Base-by-base conservation (phyloP, 2,113 vertebrate genomes). In the Sapayoa aenigma region DNA sequence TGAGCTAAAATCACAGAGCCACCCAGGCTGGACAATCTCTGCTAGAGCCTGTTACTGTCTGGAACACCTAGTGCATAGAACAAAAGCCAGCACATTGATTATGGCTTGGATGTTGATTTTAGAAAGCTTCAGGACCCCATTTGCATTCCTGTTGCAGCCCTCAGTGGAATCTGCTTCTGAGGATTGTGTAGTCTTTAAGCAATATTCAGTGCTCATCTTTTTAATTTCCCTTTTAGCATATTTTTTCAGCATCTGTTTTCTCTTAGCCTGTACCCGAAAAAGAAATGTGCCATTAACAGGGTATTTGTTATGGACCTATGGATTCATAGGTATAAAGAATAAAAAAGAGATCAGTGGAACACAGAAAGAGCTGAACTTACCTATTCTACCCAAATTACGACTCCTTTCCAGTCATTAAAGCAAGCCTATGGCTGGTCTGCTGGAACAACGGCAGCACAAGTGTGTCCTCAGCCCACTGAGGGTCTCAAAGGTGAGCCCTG, bases 1-100 rank as follows among this genome's bases (percentile, higher is more conserved):
- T 35, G 55, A 86, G 60, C 73, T 90, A 28, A 84, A 90, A 42
- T 52, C 56, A 33, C 42, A n/a, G 53, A 46, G 37, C 31, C 80
- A 20, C 80, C 62, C 12, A 23, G 68, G 49, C 79, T 89, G 90
- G 94, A 82, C 92, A 93, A 6, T 31, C 9, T 87, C 82, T 90
- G 68, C 19, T 22, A 23, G 14, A 92, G 69, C 69, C 10, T 30
- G 3, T 74, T 68, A 9, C 66, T 3, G 6, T 46, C 94, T 35
- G 65, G 83, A 81, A 72, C 90, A 96, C 90, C 93, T 96, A 59
- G 65, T 39, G 94, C 90, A 20, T 68, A 87, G 95, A 96, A 96
- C 95, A 97, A 96, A 96, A 96, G 90, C 44, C 94, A 88, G 88
- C 79, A 65, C 92, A 19, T 52, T 81, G 90, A 96, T 96, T 92